Conservation (phyloP, 1,140 invertebrate genomes). For the Drosophila parvula region DNA sequence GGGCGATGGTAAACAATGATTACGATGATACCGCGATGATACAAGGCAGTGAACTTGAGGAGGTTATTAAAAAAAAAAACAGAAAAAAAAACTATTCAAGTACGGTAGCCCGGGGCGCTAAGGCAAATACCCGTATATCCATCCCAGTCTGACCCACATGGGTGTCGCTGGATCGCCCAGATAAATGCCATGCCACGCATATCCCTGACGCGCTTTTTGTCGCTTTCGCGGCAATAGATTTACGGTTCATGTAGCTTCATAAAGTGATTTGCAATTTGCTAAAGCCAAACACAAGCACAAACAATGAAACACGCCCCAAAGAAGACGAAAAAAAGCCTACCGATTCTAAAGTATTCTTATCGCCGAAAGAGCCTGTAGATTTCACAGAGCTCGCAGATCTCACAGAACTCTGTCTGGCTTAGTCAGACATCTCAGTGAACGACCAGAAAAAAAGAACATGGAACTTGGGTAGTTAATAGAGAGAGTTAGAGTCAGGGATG, state of each 20-base stretch:
- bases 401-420: slow-evolving; percentile 6
- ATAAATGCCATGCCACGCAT: slow-evolving; percentile 22
- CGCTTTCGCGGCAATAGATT: slow-evolving; percentile 53
- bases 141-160: slow-evolving; percentile 39
- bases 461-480: not conserved
- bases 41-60: slow-evolving; percentile 75
- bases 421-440: slow-evolving; percentile 10
- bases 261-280: slow-evolving; percentile 72
- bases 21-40: not conserved
- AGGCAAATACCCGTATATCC: slow-evolving; percentile 64
- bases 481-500: not conserved
- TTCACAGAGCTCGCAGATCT: slow-evolving; percentile 2
- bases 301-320: slow-evolving; percentile 11
- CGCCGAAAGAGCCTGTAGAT: slow-evolving; percentile 3
- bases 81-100: slow-evolving; percentile 69
- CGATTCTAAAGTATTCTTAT: slow-evolving; percentile 48
- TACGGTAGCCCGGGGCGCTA: slow-evolving; percentile 73
- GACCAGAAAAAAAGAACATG: not conserved
- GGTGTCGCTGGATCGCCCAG: slow-evolving; percentile 18
- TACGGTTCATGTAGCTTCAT: slow-evolving; percentile 46
- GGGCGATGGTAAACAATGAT: slow-evolving; percentile 24
- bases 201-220: slow-evolving; percentile 23
- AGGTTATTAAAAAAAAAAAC: slow-evolving; percentile 71
- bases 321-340: not conserved
- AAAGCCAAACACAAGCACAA: slow-evolving; percentile 29